phyloP scores from a whole-genome alignment of 2,113 vertebrate genomes.

The Himantopus leucocephalus region DNA sequence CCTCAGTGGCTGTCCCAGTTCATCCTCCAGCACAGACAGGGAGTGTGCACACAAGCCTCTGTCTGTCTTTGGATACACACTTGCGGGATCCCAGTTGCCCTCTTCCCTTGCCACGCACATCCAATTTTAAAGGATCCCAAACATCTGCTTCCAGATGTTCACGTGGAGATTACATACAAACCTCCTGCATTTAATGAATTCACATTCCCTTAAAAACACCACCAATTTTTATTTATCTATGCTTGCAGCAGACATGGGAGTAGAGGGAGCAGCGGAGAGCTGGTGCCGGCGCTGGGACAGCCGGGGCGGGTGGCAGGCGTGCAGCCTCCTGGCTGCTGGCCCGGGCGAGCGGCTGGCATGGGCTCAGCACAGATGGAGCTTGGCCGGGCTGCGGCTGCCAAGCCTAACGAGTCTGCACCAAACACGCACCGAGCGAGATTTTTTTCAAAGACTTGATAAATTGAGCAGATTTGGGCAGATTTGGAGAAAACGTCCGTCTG shows the following conservation, averaged over 20 bases:
- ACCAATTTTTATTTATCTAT: background rate
- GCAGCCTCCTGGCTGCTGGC: background rate
- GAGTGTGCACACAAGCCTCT: background rate
- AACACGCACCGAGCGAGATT: fast-evolving
- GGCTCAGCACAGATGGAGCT: background rate
- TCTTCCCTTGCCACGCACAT: background rate
- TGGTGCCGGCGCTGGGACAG: fast-evolving
- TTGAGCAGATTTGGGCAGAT: background rate
- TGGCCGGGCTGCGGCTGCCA: background rate
- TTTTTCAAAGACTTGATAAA: background rate
- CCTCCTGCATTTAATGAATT: background rate
- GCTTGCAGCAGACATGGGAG: background rate
- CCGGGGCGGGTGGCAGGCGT: background rate
- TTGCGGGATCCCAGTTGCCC: background rate
- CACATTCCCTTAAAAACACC: background rate
- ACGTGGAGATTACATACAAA: background rate
- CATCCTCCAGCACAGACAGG: background rate
- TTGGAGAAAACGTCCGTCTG: background rate
- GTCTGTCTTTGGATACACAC: background rate
- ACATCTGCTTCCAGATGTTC: background rate
- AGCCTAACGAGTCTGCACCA: background rate
- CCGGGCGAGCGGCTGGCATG: fast-evolving
- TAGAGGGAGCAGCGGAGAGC: background rate
- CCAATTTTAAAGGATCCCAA: background rate
- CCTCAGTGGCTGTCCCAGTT: background rate